Evolutionary conservation across 2,888 invertebrate species (phyloP), one percentile per base, ranked within the genome.

Genomic region (Platycnemis pennipes): DNA sequence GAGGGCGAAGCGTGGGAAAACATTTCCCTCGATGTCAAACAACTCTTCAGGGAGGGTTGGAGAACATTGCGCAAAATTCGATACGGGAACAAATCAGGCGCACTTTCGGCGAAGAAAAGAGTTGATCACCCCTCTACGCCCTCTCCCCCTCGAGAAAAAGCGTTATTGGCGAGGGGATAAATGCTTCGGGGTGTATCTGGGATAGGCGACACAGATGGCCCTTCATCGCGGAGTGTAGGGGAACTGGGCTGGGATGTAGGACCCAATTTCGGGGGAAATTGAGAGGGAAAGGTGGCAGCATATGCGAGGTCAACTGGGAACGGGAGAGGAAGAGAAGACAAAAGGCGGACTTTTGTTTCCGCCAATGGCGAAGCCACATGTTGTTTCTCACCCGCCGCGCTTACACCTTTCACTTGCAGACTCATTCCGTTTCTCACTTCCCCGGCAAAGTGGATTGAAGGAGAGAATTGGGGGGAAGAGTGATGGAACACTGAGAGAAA

Each of bases 221-320:
- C 37, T 77, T 77, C 77, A 77, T 77, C 2, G 77, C 11, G 77
- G 31, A 11, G 63, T n/a, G 8, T 0, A 16, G 37, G 3, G 37
- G n/a, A 22, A 26, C 3, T 22, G 11, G 77, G 77, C 3, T 0
- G n/a, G 31, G 1, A 1, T 37, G 69, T 31, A 11, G 77, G 37
- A 77, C 77, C 37, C 77, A 77, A 77, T 77, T 77, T 77, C 37
- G 77, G 77, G 37, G 37, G 77, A 77, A 77, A 77, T 77, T 77
- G 77, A n/a, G n/a, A 77, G 37, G 77, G 77, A 37, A 37, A 13
- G 77, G 5, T 13, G 69, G 31, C 31, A 77, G 0, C 31, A 11
- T 5, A 37, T 0, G 77, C 8, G 77, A 16, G 77, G 37, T n/a
- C 26, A 37, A 5, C n/a, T n/a, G 77, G 31, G n/a, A n/a, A 31